Evolutionary conservation across 2,113 vertebrate species (phyloP), one percentile per base, ranked within the genome.

Genomic region (Proteles cristata): DNA sequence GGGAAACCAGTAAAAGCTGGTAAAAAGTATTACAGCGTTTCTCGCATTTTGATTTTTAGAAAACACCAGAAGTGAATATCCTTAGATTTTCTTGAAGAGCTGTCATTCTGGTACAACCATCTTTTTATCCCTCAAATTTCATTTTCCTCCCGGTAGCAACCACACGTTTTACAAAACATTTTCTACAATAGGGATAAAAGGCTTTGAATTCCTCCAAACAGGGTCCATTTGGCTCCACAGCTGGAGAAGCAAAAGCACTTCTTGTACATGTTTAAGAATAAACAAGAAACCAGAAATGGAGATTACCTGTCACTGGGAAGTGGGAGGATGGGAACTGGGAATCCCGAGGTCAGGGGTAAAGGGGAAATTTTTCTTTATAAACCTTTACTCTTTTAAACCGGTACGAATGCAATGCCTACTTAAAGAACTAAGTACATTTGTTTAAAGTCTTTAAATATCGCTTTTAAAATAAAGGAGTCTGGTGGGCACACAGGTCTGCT

Each of bases 1-100:
- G 96, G 96, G 97, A 97, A 94, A 98, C 96, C 69, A 63, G 69
- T 33, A 83, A 90, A 68, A 66, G 69, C 0, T 69, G 80, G 79
- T 76, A 92, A 73, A 2, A 77, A 65, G 16, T 33, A 90, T 35
- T 69, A 12, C 11, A 63, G 11, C 55, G 39, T 48, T 92, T 90
- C 92, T 90, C 76, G 94, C 89, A 90, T 90, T 88, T 16, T 74
- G 55, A 95, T 86, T 79, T 97, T 85, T 87, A 79, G 35, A 84
- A 92, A 53, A 90, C 39, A 81, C 43, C 25, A 83, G 26, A 94
- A 66, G 17, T 77, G 58, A 88, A 66, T 31, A 71, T 5, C 31
- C 58, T 81, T 66, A 71, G 4, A 33, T 91, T 82, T 93, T 80
- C 95, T 95, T 74, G 31, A 63, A 94, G 21, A 95, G 55, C 58